phyloP scores from a whole-genome alignment of 2,888 invertebrate species.

The Taenaris catops region DNA sequence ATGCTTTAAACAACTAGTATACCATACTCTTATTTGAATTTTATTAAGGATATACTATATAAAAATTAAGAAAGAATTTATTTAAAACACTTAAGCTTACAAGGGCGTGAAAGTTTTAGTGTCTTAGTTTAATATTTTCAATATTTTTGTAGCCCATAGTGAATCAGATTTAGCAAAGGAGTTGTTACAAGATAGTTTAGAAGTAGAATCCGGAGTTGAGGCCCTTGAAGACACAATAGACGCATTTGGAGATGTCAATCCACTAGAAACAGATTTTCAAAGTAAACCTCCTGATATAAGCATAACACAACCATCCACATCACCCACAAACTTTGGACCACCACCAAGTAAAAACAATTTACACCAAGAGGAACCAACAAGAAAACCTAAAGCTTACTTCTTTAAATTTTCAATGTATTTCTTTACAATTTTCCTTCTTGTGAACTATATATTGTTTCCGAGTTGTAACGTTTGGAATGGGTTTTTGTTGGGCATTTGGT shows the following conservation, averaged over 20 bases:
- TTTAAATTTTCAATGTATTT: slow-evolving; percentile 58
- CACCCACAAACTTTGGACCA: slow-evolving; percentile 39
- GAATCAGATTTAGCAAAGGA: slow-evolving; percentile 48
- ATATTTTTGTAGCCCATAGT: slow-evolving; percentile 36
- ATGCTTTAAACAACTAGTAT: too few species aligned
- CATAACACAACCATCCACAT: slow-evolving; percentile 25
- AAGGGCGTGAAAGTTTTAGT: too few species aligned
- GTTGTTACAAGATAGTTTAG: slow-evolving; percentile 46
- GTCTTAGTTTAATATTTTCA: too few species aligned
- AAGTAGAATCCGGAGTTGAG: slow-evolving; percentile 75
- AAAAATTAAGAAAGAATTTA: too few species aligned
- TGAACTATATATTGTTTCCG: slow-evolving; percentile 56
- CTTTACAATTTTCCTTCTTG: slow-evolving; percentile 49
- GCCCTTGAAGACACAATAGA: slow-evolving; percentile 69
- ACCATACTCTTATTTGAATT: too few species aligned
- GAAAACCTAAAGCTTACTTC: slow-evolving; percentile 41
- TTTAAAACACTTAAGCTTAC: too few species aligned
- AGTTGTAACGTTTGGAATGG: slow-evolving; percentile 63
- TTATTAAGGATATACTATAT: too few species aligned
- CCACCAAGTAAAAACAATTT: slow-evolving; percentile 53
- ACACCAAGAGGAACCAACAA: slow-evolving; percentile 23
- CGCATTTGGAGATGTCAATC: slow-evolving; percentile 44
- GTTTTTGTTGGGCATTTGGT: slow-evolving; percentile 66
- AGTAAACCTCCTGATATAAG: slow-evolving; percentile 29
- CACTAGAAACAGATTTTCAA: slow-evolving; percentile 29